Evolutionary conservation across 2,888 invertebrate species (phyloP).

Genomic region (Rugalucina vietnamica): DNA sequence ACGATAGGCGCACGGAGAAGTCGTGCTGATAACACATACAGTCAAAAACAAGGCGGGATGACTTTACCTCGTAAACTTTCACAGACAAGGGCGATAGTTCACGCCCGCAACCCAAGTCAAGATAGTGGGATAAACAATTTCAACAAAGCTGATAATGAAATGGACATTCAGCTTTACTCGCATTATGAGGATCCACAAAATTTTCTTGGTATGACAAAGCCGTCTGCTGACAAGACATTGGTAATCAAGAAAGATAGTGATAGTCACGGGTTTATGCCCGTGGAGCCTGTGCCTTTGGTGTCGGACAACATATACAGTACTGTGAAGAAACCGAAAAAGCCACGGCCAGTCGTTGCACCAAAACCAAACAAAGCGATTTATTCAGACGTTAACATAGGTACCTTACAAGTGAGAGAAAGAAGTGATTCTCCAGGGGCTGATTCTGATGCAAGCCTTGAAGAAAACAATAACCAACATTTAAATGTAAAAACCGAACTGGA

Average conservation of each 20-base stretch:
- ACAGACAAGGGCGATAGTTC: constrained; percentile 16
- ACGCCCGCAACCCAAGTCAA: neutral
- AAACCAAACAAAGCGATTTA: constrained; percentile 37
- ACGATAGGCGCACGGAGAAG: constrained; percentile 15
- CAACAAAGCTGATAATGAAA: neutral
- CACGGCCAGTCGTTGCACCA: neutral
- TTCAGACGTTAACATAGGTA: constrained; percentile 45
- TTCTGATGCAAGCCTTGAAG: neutral
- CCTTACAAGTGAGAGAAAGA: constrained; percentile 22
- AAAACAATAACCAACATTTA: neutral
- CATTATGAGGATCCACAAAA: constrained; percentile 3
- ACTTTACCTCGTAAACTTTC: neutral
- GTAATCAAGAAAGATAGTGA: neutral
- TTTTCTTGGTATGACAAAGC: neutral
- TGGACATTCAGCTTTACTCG: neutral
- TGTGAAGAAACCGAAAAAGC: neutral
- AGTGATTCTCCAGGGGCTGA: neutral
- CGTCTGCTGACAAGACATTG: neutral
- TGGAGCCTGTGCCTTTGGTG: neutral
- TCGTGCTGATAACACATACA: constrained; percentile 1
- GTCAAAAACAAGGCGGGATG: neutral
- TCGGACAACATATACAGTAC: neutral
- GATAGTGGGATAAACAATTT: neutral
- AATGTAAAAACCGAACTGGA: neutral
- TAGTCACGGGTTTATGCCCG: neutral